Base-by-base conservation (phyloP, 2,888 invertebrate species). In the Amitus sp. region DNA sequence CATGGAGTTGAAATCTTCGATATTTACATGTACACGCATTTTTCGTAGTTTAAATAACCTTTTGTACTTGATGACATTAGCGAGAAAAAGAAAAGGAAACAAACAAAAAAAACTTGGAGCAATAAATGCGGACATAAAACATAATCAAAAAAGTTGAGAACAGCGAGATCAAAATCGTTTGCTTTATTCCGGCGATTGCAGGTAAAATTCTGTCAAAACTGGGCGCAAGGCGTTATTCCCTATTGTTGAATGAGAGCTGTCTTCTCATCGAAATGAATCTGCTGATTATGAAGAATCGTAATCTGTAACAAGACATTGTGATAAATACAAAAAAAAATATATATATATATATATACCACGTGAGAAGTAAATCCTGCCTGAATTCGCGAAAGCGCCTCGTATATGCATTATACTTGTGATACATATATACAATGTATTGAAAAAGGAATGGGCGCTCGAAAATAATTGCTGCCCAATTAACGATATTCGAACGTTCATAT, bases 351-450 rank as follows among this genome's bases (percentile, higher is more conserved):
- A 37, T 37, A 30, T 23, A 27, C 4, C 17, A 23, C 23, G 20
- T 23, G 20, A 13, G 23, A n/a, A 43, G 7, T 12, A 43, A 23
- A 20, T 43, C 43, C 43, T 42, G 43, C 23, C 43, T 43, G 27
- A 23, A 43, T 43, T 12, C 13, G 27, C 43, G 43, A 43, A 43
- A 43, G 43, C 43, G 43, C 43, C 43, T 43, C 43, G 43, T 43
- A 43, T 43, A 23, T 43, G 27, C 27, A 23, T 23, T 43, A 23
- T 43, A 23, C 27, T 43, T 43, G 43, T 43, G 43, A 43, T 43
- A 43, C 27, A 43, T 43, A 43, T 43, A 43, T 27, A 23, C 43
- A 23, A 10, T 19, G 13, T 43, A 43, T 40, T n/a, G 19, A 40
- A 30, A 30, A 30, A 23, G 7, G n/a, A 5, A 43, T 27, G 43